Base-by-base conservation (phyloP, 2,113 vertebrate species). In the Tapirus terrestris region DNA sequence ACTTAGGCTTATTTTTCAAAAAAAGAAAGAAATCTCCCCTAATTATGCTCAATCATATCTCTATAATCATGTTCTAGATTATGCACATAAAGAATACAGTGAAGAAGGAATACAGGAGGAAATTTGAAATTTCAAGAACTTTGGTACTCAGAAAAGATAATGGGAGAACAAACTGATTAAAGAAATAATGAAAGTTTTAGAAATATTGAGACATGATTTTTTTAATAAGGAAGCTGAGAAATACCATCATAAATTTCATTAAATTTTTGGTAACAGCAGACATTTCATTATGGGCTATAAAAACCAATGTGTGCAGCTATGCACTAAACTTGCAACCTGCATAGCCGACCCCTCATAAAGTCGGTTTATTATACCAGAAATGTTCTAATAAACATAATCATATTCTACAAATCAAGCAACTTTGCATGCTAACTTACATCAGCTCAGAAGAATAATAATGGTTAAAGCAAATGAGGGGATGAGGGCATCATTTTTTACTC, bases 121-220 rank as follows among this genome's bases (percentile, higher is more conserved):
- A 94, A 91, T 60, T 20, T 92, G 70, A 72, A 97, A 96, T 93
- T 93, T 77, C 61, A 61, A 82, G 87, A 95, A 48, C 82, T 67
- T 31, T 72, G 63, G 86, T 91, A 88, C 45, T 45, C 87, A 67
- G 96, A 36, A 97, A 97, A 29, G 65, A n/a, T 75, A 95, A 95
- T 36, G 36, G 82, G 84, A 93, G 6, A 5, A 75, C 96, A 95
- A 97, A 96, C 85, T 97, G 81, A 98, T 98, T 93, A 98, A 98
- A 97, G 94, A 76, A 97, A 97, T 94, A 95, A 96, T 92, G 61
- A 93, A 92, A 95, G 94, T 96, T 98, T 97, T 76, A 89, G 97
- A 96, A 94, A 93, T 70, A 94, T 8, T 72, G 75, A 97, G 90
- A 91, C 29, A 43, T 81, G 23, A 3, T 83, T 95, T 97, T 97